Evolutionary conservation across 1,140 invertebrate species (phyloP).

Genomic region (Drosophila ogumai): DNA sequence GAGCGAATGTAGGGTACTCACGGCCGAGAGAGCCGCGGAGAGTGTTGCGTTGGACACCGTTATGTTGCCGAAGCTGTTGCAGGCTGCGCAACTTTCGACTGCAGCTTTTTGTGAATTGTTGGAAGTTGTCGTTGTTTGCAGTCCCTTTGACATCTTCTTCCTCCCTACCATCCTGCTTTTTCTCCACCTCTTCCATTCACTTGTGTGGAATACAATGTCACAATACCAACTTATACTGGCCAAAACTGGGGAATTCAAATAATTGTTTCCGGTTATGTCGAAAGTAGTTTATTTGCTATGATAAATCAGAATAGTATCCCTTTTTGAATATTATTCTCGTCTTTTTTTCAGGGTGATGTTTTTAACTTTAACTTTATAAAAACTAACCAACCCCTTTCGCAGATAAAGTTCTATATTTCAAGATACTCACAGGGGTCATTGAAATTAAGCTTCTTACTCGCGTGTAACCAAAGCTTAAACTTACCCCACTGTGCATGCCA

Average conservation of each 20-base stretch:
- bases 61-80: slow-evolving; percentile 41
- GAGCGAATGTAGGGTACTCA: slow-evolving; percentile 74
- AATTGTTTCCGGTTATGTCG: neutral
- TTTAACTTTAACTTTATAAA: neutral
- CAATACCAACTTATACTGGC: neutral
- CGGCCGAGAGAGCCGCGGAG: slow-evolving; percentile 30
- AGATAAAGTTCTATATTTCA: neutral
- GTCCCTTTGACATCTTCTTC: slow-evolving; percentile 16
- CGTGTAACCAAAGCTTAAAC: neutral
- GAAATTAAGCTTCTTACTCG: neutral
- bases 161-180: slow-evolving; percentile 4
- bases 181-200: slow-evolving; percentile 1
- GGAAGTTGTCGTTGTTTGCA: slow-evolving; percentile 31
- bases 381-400: neutral
- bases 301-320: neutral
- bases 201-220: slow-evolving; percentile 20
- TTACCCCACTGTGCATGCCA: slow-evolving; percentile 36
- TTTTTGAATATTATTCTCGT: too few species aligned
- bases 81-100: slow-evolving; percentile 64
- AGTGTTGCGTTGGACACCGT: slow-evolving; percentile 33
- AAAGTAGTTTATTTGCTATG: neutral
- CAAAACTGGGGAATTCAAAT: neutral
- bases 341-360: neutral
- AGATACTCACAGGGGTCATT: neutral
- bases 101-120: slow-evolving; percentile 64